Conservation (phyloP, 1,140 invertebrate species). For the Popillia japonica region DNA sequence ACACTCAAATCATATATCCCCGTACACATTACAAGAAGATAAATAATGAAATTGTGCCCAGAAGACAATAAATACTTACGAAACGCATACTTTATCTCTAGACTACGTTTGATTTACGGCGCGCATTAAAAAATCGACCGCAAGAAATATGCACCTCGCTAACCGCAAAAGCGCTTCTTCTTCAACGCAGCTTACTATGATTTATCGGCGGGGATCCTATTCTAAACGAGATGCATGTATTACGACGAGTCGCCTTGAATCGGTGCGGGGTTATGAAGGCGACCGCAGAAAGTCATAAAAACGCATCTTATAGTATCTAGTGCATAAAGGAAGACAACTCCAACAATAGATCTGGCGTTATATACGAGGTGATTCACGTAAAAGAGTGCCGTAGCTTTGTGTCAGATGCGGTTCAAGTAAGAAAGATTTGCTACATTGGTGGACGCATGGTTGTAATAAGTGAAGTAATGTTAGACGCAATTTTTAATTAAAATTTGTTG, state of each 20-base stretch:
- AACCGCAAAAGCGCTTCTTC: conserved; percentile 2
- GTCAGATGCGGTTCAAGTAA: no score
- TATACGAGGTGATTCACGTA: no score
- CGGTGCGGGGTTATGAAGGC: background rate
- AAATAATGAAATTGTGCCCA: conserved; percentile 1
- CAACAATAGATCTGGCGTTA: no score
- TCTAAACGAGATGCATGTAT: background rate
- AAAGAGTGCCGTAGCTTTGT: no score
- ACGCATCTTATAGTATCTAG: no score
- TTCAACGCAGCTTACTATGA: background rate
- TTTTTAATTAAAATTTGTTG: no score
- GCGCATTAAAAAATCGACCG: background rate
- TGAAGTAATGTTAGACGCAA: no score
- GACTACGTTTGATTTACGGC: background rate
- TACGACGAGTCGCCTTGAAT: background rate
- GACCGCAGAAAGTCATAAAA: background rate
- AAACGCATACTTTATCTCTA: background rate
- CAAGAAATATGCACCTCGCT: background rate
- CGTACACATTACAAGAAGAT: background rate
- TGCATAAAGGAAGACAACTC: no score
- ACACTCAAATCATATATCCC: background rate
- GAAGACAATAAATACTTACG: background rate
- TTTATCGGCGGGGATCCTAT: background rate
- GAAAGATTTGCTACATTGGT: no score
- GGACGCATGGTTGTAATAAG: no score